Evolutionary conservation across 2,888 invertebrate species (phyloP).

Genomic region (Pristionchus fissidentatus): DNA sequence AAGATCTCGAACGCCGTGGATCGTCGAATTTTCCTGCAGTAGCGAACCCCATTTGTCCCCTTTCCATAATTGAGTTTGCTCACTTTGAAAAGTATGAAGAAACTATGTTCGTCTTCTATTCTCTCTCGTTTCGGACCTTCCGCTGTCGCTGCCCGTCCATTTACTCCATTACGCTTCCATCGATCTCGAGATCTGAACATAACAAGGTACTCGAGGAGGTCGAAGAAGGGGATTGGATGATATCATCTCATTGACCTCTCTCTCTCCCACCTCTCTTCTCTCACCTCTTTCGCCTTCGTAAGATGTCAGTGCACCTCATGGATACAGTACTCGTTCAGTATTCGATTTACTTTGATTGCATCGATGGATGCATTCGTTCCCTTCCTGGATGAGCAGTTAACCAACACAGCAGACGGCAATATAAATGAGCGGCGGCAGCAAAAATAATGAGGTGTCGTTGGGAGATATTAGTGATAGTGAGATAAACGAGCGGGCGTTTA

Average conservation of each 20-base stretch:
- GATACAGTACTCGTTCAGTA: not conserved
- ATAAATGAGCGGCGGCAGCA: not conserved
- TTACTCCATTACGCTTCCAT: slow-evolving; percentile 28
- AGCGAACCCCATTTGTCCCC: not conserved
- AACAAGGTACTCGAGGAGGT: not conserved
- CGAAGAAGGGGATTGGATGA: no score
- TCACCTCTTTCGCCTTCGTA: slow-evolving; percentile 12
- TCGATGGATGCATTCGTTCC: not conserved
- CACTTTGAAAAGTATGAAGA: slow-evolving; percentile 42
- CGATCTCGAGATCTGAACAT: slow-evolving; percentile 17
- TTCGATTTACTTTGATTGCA: not conserved
- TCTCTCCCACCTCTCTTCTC: no score
- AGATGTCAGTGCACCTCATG: not conserved
- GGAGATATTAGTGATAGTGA: not conserved
- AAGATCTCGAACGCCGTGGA: slow-evolving; percentile 66
- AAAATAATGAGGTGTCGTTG: slow-evolving; percentile 8
- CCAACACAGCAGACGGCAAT: not conserved
- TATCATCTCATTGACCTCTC: no score
- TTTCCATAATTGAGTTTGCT: not conserved
- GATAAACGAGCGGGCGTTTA: not conserved
- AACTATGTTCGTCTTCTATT: not conserved
- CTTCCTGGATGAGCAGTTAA: not conserved
- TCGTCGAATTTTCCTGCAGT: slow-evolving; percentile 61
- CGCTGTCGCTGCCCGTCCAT: not conserved
- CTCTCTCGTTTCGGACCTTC: not conserved